Conservation (phyloP, 2,797 vertebrate genomes). For the Mionectes olivaceus region DNA sequence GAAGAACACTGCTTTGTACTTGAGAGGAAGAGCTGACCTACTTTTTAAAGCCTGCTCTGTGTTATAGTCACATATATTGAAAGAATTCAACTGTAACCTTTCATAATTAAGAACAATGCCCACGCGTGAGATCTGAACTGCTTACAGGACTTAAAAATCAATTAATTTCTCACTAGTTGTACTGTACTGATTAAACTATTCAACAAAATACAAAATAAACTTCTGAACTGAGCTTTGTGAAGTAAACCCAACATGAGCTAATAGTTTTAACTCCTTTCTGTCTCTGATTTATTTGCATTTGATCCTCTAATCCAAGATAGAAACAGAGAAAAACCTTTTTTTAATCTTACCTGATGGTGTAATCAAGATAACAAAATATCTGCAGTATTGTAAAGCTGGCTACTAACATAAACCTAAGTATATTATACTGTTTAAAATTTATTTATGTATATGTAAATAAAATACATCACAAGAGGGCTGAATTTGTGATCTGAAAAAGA, state of each 20-base stretch:
- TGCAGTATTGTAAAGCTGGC: not conserved
- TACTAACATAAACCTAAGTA: not conserved
- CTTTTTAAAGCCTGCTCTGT: conserved; percentile 36
- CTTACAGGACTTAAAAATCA: conserved; percentile 72
- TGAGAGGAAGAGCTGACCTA: conserved; percentile 35
- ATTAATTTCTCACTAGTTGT: conserved; percentile 75
- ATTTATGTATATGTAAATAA: not conserved
- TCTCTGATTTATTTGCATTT: conserved; percentile 61
- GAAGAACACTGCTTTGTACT: not conserved
- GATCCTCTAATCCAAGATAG: conserved; percentile 24
- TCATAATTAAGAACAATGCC: conserved; percentile 73
- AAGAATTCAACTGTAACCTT: conserved; percentile 62
- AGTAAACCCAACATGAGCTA: conserved; percentile 20
- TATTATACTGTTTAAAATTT: not conserved
- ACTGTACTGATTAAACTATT: conserved; percentile 51
- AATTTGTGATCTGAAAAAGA: not conserved
- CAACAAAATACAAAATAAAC: conserved; percentile 66
- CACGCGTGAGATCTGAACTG: conserved; percentile 30
- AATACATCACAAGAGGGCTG: not conserved
- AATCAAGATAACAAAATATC: conserved; percentile 55
- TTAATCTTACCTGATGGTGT: conserved; percentile 33
- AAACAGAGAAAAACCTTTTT: conserved; percentile 57
- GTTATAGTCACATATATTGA: conserved; percentile 57
- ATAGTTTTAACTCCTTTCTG: conserved; percentile 62
- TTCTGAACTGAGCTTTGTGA: conserved; percentile 47